Percentiles rank a stretch among this genome's conserved stretches.
These are phyloP conservation scores for Microcebus tavaratra DNA, from an alignment of 2,113 vertebrate genomes.

Conservation along the genomic window DNA sequence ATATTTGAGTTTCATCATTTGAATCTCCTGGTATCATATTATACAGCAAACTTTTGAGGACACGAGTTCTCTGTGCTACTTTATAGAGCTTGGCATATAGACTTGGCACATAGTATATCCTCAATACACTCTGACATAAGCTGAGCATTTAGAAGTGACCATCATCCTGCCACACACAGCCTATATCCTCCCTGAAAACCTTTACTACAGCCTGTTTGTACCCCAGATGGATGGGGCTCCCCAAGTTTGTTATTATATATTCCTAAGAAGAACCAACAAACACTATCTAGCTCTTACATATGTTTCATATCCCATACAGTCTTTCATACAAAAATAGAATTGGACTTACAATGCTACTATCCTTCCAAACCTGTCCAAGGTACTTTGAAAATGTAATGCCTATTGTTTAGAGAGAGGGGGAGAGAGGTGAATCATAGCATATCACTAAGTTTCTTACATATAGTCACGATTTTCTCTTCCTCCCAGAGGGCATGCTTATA, in stretches of 20 bases:
- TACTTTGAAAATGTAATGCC: neutral
- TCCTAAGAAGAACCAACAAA: neutral
- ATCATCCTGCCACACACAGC: neutral
- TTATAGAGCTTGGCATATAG: neutral
- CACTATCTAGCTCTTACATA: neutral
- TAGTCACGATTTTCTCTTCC: neutral
- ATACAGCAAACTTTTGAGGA: neutral
- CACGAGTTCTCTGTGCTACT: neutral
- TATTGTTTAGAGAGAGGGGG: neutral
- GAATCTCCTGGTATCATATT: neutral
- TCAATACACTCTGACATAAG: neutral
- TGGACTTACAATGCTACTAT: neutral
- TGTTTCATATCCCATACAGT: neutral
- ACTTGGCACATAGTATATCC: neutral
- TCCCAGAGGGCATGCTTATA: conserved; percentile 19
- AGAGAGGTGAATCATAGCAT: neutral
- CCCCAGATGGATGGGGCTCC: neutral
- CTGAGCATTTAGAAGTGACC: neutral
- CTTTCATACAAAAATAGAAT: neutral
- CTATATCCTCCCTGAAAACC: neutral
- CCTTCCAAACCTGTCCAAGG: neutral
- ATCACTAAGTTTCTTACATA: neutral
- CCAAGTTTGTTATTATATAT: neutral
- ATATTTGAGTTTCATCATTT: neutral
- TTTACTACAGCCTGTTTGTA: neutral